Percentiles rank a stretch among this genome's conserved stretches.
Evolutionary conservation across 2,113 vertebrate species (phyloP).

Genomic region (Plotosus lineatus): DNA sequence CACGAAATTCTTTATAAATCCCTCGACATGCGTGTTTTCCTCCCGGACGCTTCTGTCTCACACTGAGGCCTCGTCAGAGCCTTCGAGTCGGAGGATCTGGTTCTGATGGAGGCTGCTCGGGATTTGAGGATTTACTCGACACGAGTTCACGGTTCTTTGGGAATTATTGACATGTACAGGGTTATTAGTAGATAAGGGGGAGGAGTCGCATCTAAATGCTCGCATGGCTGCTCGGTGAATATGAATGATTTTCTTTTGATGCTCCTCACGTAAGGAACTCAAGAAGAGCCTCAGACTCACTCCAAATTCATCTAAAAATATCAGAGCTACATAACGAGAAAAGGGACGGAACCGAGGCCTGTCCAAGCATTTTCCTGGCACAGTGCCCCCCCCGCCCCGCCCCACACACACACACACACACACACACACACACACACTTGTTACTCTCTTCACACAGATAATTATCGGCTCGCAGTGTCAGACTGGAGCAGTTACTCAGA

Average conservation of each 20-base stretch:
- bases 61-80: too few relatives aligned
- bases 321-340: neutral
- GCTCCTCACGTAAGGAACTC: neutral
- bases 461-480: neutral
- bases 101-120: neutral
- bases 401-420: neutral
- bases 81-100: neutral
- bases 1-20: neutral
- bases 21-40: neutral
- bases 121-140: neutral
- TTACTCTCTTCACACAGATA: slow-evolving; percentile 1
- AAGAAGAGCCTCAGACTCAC: neutral
- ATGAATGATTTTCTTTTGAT: neutral
- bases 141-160: neutral
- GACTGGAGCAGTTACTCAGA: slow-evolving; percentile 20
- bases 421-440: slow-evolving; percentile 2
- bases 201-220: neutral
- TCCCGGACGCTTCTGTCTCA: too few relatives aligned
- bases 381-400: neutral
- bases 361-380: neutral
- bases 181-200: too few relatives aligned
- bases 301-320: neutral
- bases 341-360: neutral
- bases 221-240: neutral
- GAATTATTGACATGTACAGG: too few relatives aligned